Evolutionary conservation across 1,140 invertebrate species (phyloP), one percentile per base, ranked within the genome.

Genomic region (Luehdorfia chinensis): DNA sequence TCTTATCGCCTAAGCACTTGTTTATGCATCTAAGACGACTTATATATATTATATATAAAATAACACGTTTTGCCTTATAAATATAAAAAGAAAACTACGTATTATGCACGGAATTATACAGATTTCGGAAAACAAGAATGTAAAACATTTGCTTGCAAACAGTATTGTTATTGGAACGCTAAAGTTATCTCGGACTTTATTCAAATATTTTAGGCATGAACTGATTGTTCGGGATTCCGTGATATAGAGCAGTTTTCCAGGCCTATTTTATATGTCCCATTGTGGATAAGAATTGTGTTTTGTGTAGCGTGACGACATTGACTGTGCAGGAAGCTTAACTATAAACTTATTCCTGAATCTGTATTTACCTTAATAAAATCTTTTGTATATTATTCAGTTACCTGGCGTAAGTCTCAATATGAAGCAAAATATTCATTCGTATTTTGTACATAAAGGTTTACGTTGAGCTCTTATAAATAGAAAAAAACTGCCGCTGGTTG

Each of bases 221-320:
- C 15, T 37, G 34, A 37, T 37, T 37, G 34, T 37, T 37, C 18
- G 34, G 14, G 30, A 14, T 53, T 28, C 21, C 55, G 50, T 59
- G 47, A 59, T 44, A 25, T 25, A 18, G 50, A 31, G 46, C 50
- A 50, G 56, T 59, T 50, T 44, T 27, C 37, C 30, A 2, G 44
- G 44, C 30, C 49, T 46, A 44, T 59, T 46, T 50, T 47, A 54
- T 59, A 54, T 50, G 47, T 44, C 28, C 50, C 32, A 34, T 47
- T 50, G 46, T 54, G 45, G 50, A 53, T 53, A 47, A 45, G 28
- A 53, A 53, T 33, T 47, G 28, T 45, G 32, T 53, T 53, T 53
- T 37, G 36, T 25, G 36, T 43, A 15, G 44, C 50, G 50, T 53
- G 50, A 47, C 50, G 30, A 21, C 50, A 43, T 47, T 47, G 46